Percentiles rank a stretch among this genome's conserved stretches.
Conservation (phyloP, 2,888 invertebrate genomes). For the Prosopocoilus inquinatus region DNA sequence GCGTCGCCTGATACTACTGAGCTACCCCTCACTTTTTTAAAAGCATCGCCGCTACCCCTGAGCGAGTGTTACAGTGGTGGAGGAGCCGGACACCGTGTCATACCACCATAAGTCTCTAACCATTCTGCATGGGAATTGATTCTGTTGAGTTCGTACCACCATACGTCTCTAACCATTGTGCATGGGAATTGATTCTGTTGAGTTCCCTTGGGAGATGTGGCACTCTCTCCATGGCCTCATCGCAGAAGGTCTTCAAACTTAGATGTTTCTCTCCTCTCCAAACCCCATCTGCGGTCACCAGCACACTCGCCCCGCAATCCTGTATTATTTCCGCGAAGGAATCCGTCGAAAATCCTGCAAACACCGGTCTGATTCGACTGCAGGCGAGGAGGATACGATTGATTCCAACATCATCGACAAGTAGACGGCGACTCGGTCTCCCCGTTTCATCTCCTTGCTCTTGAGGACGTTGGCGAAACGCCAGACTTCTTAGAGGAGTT, state of each 20-base stretch:
- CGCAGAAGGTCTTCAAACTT: constrained; percentile 84
- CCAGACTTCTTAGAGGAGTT: constrained; percentile 84
- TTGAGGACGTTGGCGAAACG: constrained; percentile 89
- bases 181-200: too few relatives aligned
- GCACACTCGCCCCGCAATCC: constrained; percentile 82
- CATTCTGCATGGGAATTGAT: too few relatives aligned
- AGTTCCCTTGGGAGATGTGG: too few relatives aligned
- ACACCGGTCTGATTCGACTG: constrained; percentile 94
- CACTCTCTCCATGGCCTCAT: constrained; percentile 79
- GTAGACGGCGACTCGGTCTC: constrained; percentile 93
- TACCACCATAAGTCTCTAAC: too few relatives aligned
- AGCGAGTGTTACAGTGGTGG: too few relatives aligned
- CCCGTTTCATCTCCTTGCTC: constrained; percentile 77
- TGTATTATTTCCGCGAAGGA: constrained; percentile 89
- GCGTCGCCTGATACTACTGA: too few relatives aligned
- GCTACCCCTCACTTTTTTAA: too few relatives aligned
- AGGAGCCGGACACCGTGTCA: too few relatives aligned
- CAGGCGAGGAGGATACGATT: constrained; percentile 94
- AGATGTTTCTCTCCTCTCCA: constrained; percentile 94
- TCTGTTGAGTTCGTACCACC: too few relatives aligned
- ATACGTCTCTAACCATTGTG: too few relatives aligned
- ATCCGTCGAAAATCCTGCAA: constrained; percentile 95
- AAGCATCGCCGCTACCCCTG: too few relatives aligned
- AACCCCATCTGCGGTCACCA: constrained; percentile 91
- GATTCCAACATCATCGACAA: constrained; percentile 99